Evolutionary conservation across 2,797 vertebrate species (phyloP).

Genomic region (Pagetopsis macropterus): DNA sequence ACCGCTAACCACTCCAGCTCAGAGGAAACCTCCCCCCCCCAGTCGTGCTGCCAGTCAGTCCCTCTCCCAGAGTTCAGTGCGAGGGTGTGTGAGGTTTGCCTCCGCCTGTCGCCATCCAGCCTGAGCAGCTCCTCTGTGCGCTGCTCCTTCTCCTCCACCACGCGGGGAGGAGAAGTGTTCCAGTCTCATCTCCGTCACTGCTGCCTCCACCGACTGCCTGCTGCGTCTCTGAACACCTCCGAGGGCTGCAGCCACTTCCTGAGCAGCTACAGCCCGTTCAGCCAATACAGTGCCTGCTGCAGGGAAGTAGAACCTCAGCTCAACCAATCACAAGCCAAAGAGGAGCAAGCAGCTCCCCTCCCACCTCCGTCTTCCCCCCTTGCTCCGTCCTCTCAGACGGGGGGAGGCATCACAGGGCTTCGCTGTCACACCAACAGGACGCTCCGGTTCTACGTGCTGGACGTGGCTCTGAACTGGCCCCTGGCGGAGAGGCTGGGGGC

Average conservation of each 20-base stretch:
- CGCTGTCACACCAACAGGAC: constrained; percentile 95
- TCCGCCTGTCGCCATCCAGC: constrained; percentile 70
- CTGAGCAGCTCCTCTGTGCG: constrained; percentile 58
- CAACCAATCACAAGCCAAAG: constrained; percentile 73
- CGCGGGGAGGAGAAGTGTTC: constrained; percentile 80
- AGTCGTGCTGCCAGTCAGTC: constrained; percentile 89
- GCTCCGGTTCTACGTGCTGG: constrained; percentile 94
- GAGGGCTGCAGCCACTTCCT: constrained; percentile 86
- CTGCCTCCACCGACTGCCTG: constrained; percentile 54
- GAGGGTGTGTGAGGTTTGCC: constrained; percentile 90
- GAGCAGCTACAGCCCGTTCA: constrained; percentile 88
- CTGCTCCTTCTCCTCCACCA: constrained; percentile 79
- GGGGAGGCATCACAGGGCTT: constrained; percentile 86
- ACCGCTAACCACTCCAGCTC: constrained; percentile 34
- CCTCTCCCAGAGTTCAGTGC: constrained; percentile 77
- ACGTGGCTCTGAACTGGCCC: constrained; percentile 91
- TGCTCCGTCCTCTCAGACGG: constrained; percentile 35
- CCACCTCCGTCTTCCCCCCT: constrained; percentile 7
- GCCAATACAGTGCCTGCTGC: constrained; percentile 93
- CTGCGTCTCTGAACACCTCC: constrained; percentile 4
- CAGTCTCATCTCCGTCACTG: constrained; percentile 84
- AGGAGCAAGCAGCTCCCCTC: constrained; percentile 24
- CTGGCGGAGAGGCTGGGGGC: constrained; percentile 92
- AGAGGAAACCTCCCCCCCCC: constrained; percentile 10
- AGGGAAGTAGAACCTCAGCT: constrained; percentile 79